Conservation (phyloP, 92 coral and sea anemone genomes). For the Siderastrea radians region DNA sequence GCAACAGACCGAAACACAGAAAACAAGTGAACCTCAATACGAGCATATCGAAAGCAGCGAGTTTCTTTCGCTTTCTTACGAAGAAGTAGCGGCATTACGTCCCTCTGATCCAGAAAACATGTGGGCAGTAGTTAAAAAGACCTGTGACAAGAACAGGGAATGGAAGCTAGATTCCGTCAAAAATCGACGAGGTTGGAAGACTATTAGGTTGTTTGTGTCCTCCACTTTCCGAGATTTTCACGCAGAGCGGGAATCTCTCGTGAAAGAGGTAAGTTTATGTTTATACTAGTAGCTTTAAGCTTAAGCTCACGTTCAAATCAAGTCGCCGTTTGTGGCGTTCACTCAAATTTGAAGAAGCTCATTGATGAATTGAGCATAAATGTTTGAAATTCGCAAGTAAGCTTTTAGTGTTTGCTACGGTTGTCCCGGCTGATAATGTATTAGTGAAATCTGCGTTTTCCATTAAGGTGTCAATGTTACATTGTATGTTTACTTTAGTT, state of each 20-base stretch:
- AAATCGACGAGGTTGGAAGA: slow-evolving; percentile 98
- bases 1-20: background rate
- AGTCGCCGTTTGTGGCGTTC: background rate
- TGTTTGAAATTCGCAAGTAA: background rate
- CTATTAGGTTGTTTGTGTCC: slow-evolving; percentile 96
- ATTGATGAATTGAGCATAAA: background rate
- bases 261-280: slow-evolving; percentile 82
- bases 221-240: slow-evolving; percentile 99
- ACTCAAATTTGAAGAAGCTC: background rate
- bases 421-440: no score
- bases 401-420: no score
- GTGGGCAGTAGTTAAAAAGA: slow-evolving; percentile 98
- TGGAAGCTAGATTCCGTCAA: slow-evolving; percentile 92
- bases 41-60: slow-evolving; percentile 47
- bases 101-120: slow-evolving; percentile 82
- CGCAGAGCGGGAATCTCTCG: slow-evolving; percentile 93
- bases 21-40: slow-evolving; percentile 18
- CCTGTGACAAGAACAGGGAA: slow-evolving; percentile 72
- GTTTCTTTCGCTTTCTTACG: slow-evolving; percentile 76
- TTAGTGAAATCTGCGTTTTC: no score
- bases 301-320: background rate
- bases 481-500: no score
- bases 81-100: slow-evolving; percentile 92
- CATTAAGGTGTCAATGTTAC: no score
- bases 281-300: background rate